phyloP scores from a whole-genome alignment of 2,113 vertebrate species.

The Oncorhynchus kisutch region DNA sequence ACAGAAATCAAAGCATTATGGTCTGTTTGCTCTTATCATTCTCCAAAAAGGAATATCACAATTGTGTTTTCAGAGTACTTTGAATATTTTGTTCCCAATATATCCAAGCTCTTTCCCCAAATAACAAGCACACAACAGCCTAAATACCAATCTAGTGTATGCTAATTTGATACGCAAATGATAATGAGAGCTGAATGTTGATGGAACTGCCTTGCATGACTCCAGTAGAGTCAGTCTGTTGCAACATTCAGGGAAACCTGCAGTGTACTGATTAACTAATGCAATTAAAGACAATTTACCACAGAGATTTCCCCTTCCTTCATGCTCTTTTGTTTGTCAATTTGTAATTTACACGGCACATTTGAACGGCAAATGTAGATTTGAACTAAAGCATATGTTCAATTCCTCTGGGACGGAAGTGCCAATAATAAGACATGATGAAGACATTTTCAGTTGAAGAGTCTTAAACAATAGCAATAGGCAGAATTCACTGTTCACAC shows the following conservation, averaged over 20 bases:
- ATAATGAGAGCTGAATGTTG: slow-evolving; percentile 32
- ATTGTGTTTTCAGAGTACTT: background rate
- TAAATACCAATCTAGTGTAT: slow-evolving; percentile 23
- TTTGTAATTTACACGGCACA: slow-evolving; percentile 41
- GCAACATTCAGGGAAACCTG: slow-evolving; percentile 37
- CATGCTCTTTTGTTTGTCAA: slow-evolving; percentile 36
- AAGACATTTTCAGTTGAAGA: background rate
- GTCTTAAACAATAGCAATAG: background rate
- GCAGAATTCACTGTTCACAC: background rate
- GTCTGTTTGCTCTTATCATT: slow-evolving; percentile 7
- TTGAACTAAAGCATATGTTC: background rate
- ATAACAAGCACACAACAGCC: background rate
- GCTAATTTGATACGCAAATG: slow-evolving; percentile 31
- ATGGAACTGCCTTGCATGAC: slow-evolving; percentile 9
- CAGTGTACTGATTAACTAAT: slow-evolving; percentile 55
- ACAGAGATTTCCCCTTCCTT: slow-evolving; percentile 27
- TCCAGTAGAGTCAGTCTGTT: slow-evolving; percentile 13
- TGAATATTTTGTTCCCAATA: slow-evolving; percentile 1
- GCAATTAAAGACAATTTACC: slow-evolving; percentile 53
- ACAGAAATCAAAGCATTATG: slow-evolving; percentile 3
- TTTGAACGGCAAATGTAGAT: background rate
- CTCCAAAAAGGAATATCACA: background rate
- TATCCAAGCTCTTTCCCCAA: slow-evolving; percentile 6
- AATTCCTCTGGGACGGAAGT: background rate
- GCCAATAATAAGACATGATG: background rate